Evolutionary conservation across 2,888 invertebrate species (phyloP).

Genomic region (Teleogryllus oceanicus): DNA sequence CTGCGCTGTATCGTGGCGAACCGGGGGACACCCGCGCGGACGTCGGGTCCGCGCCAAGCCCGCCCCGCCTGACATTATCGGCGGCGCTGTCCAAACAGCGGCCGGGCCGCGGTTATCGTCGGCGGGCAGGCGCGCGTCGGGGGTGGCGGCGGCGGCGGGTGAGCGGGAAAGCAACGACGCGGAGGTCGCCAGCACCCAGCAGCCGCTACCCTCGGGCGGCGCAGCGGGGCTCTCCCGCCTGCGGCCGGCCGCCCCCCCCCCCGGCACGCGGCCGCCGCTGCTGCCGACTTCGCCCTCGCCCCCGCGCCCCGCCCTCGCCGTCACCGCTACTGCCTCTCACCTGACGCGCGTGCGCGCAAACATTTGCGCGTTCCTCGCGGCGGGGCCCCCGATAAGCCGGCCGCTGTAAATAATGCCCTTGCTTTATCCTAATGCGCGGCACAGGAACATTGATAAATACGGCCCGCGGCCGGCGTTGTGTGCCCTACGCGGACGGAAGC

Average conservation of each 20-base stretch:
- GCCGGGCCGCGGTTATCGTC: background rate
- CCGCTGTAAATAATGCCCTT: background rate
- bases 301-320: no score
- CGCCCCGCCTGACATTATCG: background rate
- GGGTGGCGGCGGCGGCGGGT: background rate
- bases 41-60: no score
- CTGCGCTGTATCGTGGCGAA: no score
- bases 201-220: background rate
- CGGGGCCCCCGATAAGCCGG: no score
- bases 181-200: background rate
- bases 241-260: background rate
- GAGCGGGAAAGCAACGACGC: background rate
- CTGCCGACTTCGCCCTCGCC: no score
- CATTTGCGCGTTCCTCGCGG: no score
- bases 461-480: background rate
- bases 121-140: constrained; percentile 18
- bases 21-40: no score
- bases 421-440: background rate
- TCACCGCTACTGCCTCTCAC: no score
- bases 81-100: background rate
- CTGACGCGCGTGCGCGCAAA: no score
- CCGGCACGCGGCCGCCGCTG: background rate
- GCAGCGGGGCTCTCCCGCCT: background rate
- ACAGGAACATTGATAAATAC: background rate
- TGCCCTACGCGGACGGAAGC: no score